phyloP scores from a whole-genome alignment of 2,888 invertebrate species.

The Andrena hattorfiana region DNA sequence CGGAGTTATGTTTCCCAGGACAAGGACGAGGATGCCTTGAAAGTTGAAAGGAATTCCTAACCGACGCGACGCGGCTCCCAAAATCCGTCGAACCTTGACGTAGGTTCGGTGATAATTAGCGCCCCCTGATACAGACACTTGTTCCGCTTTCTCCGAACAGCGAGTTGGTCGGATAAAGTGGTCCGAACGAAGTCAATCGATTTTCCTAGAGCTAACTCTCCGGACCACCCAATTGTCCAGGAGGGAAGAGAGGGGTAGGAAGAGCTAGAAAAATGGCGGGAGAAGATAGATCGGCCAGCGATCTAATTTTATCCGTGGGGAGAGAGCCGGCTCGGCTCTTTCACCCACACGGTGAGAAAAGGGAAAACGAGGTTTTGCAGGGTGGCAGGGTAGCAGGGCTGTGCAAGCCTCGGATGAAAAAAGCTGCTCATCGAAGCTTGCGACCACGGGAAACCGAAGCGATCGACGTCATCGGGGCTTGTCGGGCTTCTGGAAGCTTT shows the following conservation, averaged over 20 bases:
- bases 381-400: slow-evolving; percentile 48
- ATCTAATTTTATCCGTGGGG: slow-evolving; percentile 73
- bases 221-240: neutral
- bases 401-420: slow-evolving; percentile 69
- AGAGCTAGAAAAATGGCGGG: slow-evolving; percentile 59
- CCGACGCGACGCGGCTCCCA: neutral
- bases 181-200: neutral
- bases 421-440: slow-evolving; percentile 79
- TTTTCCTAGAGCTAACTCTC: neutral
- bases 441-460: slow-evolving; percentile 72
- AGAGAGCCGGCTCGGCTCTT: slow-evolving; percentile 18
- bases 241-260: too few relatives aligned
- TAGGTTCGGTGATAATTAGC: neutral
- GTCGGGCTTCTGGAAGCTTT: slow-evolving; percentile 69
- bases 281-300: slow-evolving; percentile 65
- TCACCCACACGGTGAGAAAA: slow-evolving; percentile 58
- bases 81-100: neutral
- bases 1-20: slow-evolving; percentile 75
- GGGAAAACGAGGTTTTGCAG: slow-evolving; percentile 66
- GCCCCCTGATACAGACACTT: too few relatives aligned
- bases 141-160: neutral
- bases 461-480: slow-evolving; percentile 73
- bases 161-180: neutral
- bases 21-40: slow-evolving; percentile 57
- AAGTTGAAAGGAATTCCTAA: slow-evolving; percentile 56